Evolutionary conservation across 1,140 invertebrate genomes (phyloP).

Genomic region (Augochlora pura): DNA sequence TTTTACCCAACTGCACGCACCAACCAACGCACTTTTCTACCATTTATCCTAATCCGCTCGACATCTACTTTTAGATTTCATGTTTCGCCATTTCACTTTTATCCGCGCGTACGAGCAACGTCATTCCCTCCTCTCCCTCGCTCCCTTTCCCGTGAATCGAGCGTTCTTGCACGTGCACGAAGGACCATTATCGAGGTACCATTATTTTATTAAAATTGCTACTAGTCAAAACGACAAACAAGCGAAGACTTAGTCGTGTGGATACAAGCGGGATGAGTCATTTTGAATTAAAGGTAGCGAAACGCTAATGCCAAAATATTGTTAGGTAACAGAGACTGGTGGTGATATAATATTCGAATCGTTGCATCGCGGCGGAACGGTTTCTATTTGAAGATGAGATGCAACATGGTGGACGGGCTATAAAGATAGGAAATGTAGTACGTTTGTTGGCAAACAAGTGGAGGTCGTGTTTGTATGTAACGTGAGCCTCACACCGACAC

Average conservation of each 20-base stretch:
- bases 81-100: neutral
- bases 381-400: conserved; percentile 74
- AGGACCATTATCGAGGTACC: neutral
- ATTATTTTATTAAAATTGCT: neutral
- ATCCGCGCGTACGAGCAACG: neutral
- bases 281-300: neutral
- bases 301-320: conserved; percentile 10
- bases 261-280: neutral
- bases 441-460: conserved; percentile 65
- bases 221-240: no score
- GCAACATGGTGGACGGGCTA: conserved; percentile 72
- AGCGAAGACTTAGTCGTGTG: neutral
- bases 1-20: neutral
- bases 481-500: conserved; percentile 38
- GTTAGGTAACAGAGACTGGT: conserved; percentile 33
- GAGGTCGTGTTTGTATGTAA: conserved; percentile 61
- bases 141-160: no score
- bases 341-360: conserved; percentile 43
- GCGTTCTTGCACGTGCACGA: no score
- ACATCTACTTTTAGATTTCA: neutral
- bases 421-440: conserved; percentile 63
- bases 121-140: neutral
- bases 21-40: neutral
- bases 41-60: neutral
- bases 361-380: conserved; percentile 49